Conservation (phyloP, 2,113 vertebrate species). For the Leucosticte australis region DNA sequence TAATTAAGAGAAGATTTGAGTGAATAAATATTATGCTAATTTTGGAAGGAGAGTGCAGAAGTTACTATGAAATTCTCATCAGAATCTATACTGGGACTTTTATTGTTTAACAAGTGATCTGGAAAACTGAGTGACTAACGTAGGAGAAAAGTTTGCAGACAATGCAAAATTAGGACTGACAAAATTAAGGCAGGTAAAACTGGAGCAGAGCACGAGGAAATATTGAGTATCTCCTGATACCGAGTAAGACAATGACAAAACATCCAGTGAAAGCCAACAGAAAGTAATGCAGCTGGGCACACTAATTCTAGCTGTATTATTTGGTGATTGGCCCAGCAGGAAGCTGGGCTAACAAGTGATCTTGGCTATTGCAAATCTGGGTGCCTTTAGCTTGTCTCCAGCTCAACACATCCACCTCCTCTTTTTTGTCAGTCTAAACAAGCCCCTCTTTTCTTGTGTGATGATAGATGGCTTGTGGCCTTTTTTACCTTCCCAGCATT, state of each 20-base stretch:
- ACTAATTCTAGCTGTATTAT: neutral
- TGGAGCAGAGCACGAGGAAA: neutral
- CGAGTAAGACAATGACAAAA: neutral
- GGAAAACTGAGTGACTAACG: neutral
- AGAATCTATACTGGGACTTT: neutral
- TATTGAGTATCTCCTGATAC: neutral
- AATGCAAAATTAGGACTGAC: neutral
- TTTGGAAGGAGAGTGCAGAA: neutral
- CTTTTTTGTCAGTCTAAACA: neutral
- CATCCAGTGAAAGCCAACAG: neutral
- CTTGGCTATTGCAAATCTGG: neutral
- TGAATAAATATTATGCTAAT: neutral
- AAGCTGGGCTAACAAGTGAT: neutral
- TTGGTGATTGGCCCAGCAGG: neutral
- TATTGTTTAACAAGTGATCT: neutral
- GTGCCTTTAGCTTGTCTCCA: neutral
- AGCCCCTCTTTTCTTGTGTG: neutral
- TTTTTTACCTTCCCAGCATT: neutral
- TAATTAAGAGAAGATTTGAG: neutral
- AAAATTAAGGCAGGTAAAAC: neutral
- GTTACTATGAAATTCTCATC: neutral
- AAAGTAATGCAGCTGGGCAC: neutral
- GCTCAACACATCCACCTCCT: neutral
- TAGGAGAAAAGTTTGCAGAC: neutral
- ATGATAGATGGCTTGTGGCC: neutral